Evolutionary conservation across 2,888 invertebrate species (phyloP).

Genomic region (Chrysolina americana): DNA sequence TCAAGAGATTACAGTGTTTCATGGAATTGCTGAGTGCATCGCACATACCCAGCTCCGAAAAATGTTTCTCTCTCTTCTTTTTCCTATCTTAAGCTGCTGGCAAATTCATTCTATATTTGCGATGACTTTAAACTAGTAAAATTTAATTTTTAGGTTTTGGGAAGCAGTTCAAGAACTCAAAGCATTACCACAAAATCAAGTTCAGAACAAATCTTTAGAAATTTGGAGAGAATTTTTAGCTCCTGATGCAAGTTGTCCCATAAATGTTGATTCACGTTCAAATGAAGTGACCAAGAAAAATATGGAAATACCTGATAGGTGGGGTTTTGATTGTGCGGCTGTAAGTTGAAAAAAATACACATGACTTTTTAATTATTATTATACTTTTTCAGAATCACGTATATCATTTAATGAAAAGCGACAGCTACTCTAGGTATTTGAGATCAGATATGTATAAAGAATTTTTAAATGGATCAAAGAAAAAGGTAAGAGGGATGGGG

Average conservation of each 20-base stretch:
- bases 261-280: constrained; percentile 96
- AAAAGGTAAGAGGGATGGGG: constrained; percentile 81
- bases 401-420: constrained; percentile 99
- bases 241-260: constrained; percentile 94
- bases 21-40: too few species aligned
- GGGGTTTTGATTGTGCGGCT: constrained; percentile 98
- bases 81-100: too few species aligned
- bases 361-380: not conserved
- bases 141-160: constrained; percentile 83
- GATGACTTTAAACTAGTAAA: not conserved
- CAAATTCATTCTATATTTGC: not conserved
- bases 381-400: constrained; percentile 87
- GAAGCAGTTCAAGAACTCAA: constrained; percentile 95
- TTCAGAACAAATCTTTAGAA: constrained; percentile 84
- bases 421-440: constrained; percentile 97
- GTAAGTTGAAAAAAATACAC: constrained; percentile 71
- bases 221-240: constrained; percentile 96
- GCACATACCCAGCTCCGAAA: too few species aligned
- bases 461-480: constrained; percentile 94
- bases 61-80: too few species aligned
- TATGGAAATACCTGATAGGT: constrained; percentile 87
- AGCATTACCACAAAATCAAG: constrained; percentile 87
- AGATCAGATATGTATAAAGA: constrained; percentile 99
- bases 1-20: too few species aligned
- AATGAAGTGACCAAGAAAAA: constrained; percentile 88